Conservation (phyloP, 2,797 vertebrate genomes). For the Pipistrellus nathusii region DNA sequence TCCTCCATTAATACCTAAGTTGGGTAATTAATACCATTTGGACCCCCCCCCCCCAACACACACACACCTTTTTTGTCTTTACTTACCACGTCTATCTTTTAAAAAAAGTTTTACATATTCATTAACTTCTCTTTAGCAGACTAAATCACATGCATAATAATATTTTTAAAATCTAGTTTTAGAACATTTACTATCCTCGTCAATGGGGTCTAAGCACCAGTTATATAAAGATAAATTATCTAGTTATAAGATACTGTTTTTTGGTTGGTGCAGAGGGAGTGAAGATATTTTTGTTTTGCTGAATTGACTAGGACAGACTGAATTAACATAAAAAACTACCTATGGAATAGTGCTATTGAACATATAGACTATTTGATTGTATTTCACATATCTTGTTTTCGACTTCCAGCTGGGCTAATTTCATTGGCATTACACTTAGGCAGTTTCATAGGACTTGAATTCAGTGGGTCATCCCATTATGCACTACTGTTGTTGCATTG, state of each 20-base stretch:
- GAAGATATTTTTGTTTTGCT: neutral
- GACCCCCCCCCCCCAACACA: neutral
- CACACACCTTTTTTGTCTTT: neutral
- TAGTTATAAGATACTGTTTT: neutral
- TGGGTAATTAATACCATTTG: neutral
- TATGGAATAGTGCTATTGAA: neutral
- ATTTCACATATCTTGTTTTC: neutral
- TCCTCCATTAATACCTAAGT: neutral
- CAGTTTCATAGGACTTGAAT: neutral
- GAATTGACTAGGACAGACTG: neutral
- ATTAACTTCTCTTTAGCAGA: neutral
- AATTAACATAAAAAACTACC: neutral
- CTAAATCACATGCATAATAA: neutral
- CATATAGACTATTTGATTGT: neutral
- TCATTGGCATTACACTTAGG: accelerated
- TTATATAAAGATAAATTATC: neutral
- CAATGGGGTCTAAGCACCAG: neutral
- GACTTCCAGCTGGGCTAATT: neutral
- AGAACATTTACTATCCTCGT: neutral
- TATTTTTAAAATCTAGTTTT: neutral
- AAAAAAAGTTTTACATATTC: neutral
- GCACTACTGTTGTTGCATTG: neutral
- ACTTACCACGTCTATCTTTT: neutral
- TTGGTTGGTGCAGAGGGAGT: neutral
- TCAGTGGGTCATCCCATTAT: neutral